Evolutionary conservation across 2,888 invertebrate species (phyloP).

Genomic region (Mechanitis messenoides): DNA sequence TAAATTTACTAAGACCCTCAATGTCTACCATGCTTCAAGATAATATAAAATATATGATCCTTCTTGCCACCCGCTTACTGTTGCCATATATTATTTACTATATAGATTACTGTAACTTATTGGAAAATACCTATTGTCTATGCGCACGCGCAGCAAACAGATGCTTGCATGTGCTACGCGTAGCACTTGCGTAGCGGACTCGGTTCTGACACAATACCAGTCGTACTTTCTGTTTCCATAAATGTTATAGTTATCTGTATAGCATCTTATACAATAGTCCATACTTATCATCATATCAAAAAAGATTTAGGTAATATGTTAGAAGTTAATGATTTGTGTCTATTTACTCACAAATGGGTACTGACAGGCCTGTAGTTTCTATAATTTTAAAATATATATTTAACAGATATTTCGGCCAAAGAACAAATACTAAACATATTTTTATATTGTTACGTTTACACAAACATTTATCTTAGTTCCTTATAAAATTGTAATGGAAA

Average conservation of each 20-base stretch:
- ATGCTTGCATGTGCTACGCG: neutral
- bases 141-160: neutral
- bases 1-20: too few relatives aligned
- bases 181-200: too few relatives aligned
- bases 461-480: neutral
- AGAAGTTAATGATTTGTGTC: slow-evolving; percentile 1
- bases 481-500: neutral
- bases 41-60: neutral
- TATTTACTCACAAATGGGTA: slow-evolving; percentile 7
- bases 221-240: neutral
- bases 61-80: neutral
- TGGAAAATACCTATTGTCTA: neutral
- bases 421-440: neutral
- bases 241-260: neutral
- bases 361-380: neutral
- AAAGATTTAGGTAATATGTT: neutral
- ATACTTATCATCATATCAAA: neutral
- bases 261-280: neutral
- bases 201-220: too few relatives aligned
- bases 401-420: neutral
- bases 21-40: neutral
- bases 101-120: neutral
- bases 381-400: neutral
- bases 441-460: slow-evolving; percentile 6
- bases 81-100: neutral